phyloP scores from a whole-genome alignment of 2,888 invertebrate species.

The Hoplodrina blanda region DNA sequence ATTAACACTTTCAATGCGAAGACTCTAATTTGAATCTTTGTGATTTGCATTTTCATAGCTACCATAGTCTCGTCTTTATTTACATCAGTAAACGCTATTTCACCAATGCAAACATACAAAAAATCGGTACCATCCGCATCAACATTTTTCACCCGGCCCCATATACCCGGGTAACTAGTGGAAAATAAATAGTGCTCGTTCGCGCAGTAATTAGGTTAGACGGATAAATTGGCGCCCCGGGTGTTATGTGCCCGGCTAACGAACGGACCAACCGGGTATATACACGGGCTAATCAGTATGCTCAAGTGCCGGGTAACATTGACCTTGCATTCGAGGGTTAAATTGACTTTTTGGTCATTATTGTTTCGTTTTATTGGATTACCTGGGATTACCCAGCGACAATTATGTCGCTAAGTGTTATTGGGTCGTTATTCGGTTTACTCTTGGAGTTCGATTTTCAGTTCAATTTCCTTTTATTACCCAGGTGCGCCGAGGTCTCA shows the following conservation, averaged over 20 bases:
- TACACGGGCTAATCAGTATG: slow-evolving; percentile 59
- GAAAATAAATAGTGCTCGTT: slow-evolving; percentile 79
- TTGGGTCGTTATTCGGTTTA: slow-evolving; percentile 25
- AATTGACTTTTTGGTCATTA: slow-evolving; percentile 37
- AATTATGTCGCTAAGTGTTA: slow-evolving; percentile 45
- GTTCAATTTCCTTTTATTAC: slow-evolving; percentile 18
- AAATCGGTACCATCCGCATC: slow-evolving; percentile 16
- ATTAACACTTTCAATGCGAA: too few relatives aligned
- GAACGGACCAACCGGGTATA: slow-evolving; percentile 63
- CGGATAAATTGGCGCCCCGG: slow-evolving; percentile 79
- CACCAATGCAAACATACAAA: not conserved
- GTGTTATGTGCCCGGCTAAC: slow-evolving; percentile 75
- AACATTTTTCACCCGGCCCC: slow-evolving; percentile 47
- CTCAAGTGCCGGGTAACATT: slow-evolving; percentile 39
- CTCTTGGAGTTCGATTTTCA: not conserved
- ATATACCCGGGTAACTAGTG: slow-evolving; percentile 54
- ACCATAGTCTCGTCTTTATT: not conserved
- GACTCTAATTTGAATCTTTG: not conserved
- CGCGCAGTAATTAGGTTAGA: slow-evolving; percentile 79
- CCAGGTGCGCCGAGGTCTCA: not conserved
- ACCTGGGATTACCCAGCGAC: too few relatives aligned
- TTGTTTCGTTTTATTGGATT: slow-evolving; percentile 37
- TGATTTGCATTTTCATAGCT: not conserved
- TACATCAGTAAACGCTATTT: not conserved
- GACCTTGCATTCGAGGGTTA: slow-evolving; percentile 48